These are phyloP conservation scores for Calameuta idolon DNA, from an alignment of 2,888 invertebrate genomes.

Conservation along the genomic window DNA sequence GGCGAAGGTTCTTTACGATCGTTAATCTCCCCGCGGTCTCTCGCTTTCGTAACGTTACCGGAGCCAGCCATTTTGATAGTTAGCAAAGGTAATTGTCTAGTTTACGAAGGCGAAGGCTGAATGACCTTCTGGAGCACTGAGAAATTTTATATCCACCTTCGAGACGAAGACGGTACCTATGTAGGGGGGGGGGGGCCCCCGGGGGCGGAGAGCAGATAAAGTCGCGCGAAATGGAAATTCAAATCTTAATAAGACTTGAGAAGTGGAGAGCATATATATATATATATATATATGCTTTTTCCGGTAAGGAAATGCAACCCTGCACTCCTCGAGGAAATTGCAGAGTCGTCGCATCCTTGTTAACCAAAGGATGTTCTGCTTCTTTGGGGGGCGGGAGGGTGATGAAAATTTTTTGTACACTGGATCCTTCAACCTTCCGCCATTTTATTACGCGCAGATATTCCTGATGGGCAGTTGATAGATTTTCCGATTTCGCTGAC, in stretches of 20 bases:
- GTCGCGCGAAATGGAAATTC: background rate
- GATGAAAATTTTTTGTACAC: background rate
- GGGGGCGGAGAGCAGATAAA: background rate
- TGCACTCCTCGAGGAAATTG: background rate
- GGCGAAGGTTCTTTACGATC: slow-evolving; percentile 44
- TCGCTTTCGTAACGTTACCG: background rate
- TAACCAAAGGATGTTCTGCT: background rate
- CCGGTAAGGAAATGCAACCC: too few relatives aligned
- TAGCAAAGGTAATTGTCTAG: background rate
- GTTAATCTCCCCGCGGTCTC: slow-evolving; percentile 32
- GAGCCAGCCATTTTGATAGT: background rate
- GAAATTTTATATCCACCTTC: background rate
- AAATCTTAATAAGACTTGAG: background rate
- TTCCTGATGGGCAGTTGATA: background rate
- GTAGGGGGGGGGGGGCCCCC: background rate
- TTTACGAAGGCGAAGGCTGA: background rate
- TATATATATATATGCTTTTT: background rate
- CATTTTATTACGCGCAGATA: background rate
- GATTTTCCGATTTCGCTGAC: background rate
- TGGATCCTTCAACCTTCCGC: background rate
- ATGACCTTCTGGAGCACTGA: background rate
- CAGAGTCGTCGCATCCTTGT: background rate
- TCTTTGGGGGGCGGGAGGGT: background rate
- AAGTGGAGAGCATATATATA: background rate
- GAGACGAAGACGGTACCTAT: background rate